Evolutionary conservation across 2,888 invertebrate species (phyloP).

Genomic region (Callimorpha dominula): DNA sequence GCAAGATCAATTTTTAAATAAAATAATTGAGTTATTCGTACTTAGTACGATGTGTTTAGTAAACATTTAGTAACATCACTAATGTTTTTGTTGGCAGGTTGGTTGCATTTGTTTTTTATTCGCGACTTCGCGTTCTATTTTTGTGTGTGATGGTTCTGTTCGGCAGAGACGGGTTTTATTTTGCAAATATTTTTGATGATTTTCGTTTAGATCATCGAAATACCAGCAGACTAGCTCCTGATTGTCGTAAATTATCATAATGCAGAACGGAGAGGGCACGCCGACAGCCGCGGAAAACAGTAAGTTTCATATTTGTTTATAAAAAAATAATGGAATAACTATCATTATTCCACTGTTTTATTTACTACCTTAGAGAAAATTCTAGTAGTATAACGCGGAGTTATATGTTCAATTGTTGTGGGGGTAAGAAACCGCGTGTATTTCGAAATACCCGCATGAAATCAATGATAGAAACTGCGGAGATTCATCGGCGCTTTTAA

Average conservation of each 20-base stretch:
- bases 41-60: background rate
- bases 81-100: slow-evolving; percentile 50
- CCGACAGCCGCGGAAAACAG: slow-evolving; percentile 74
- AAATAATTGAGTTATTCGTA: background rate
- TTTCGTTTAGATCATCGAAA: slow-evolving; percentile 70
- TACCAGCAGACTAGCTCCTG: slow-evolving; percentile 69
- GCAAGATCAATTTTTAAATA: no score
- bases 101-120: slow-evolving; percentile 82
- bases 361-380: slow-evolving; percentile 59
- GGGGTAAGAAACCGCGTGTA: slow-evolving; percentile 53
- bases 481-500: slow-evolving; percentile 42
- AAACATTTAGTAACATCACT: slow-evolving; percentile 18
- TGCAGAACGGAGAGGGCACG: slow-evolving; percentile 84
- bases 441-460: slow-evolving; percentile 74
- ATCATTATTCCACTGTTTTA: slow-evolving; percentile 71
- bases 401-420: slow-evolving; percentile 31
- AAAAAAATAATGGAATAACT: slow-evolving; percentile 72
- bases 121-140: slow-evolving; percentile 86
- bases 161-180: slow-evolving; percentile 73
- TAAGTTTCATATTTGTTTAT: slow-evolving; percentile 75
- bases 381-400: slow-evolving; percentile 39
- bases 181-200: slow-evolving; percentile 78
- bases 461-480: slow-evolving; percentile 45
- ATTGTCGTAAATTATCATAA: slow-evolving; percentile 75
- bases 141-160: slow-evolving; percentile 86